Evolutionary conservation across 2,113 vertebrate species (phyloP).

Genomic region (Galeopterus variegatus): DNA sequence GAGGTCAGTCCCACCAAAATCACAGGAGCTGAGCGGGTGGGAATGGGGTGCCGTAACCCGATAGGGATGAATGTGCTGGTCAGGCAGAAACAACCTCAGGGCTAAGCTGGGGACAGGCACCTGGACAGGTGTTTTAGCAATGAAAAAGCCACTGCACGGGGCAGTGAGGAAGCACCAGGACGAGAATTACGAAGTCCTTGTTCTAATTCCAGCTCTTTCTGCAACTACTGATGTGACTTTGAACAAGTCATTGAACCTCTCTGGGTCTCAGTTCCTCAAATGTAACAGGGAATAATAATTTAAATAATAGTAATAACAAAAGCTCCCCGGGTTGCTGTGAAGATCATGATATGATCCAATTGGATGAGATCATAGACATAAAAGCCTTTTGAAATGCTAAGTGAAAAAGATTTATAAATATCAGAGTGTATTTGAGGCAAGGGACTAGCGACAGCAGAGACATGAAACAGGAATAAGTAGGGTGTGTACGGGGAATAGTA

Average conservation of each 20-base stretch:
- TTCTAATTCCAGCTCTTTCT: conserved; percentile 60
- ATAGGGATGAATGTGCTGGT: fast-evolving
- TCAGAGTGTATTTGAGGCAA: conserved; percentile 75
- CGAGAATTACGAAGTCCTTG: neutral
- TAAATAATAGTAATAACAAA: conserved; percentile 79
- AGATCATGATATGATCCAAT: conserved; percentile 65
- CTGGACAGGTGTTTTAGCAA: neutral
- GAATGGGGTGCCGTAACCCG: neutral
- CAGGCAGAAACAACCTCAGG: neutral
- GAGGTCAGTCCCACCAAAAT: neutral
- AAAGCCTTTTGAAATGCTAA: conserved; percentile 84
- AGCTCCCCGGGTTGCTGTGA: conserved; percentile 67
- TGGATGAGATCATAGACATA: conserved; percentile 77
- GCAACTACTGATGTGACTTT: conserved; percentile 67
- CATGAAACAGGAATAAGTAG: conserved; percentile 33
- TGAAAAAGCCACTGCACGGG: neutral
- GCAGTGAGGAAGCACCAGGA: neutral
- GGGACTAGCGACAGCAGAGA: conserved; percentile 53
- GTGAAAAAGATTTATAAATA: conserved; percentile 80
- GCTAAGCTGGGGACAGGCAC: neutral
- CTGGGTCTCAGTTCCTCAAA: conserved; percentile 53
- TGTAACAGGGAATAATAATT: conserved; percentile 72
- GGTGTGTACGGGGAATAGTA: neutral
- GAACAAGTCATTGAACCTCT: conserved; percentile 71
- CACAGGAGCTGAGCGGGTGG: neutral